Evolutionary conservation across 2,797 vertebrate species (phyloP), one percentile per base, ranked within the genome.

Genomic region (Gorsachius magnificus): DNA sequence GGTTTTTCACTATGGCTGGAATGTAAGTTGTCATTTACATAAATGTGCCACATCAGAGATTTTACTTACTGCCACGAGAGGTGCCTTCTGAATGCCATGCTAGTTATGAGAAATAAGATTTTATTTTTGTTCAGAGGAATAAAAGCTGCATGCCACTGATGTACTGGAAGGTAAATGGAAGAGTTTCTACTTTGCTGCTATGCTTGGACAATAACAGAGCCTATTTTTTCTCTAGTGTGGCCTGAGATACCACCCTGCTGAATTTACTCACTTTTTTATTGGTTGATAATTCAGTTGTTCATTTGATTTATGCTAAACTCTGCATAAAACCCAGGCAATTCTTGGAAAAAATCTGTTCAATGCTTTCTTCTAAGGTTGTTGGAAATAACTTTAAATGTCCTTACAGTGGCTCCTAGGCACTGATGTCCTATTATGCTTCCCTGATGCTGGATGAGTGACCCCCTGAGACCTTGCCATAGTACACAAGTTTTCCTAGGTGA

Each of bases 401-500:
- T 78, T 83, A 35, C 19, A 36, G 43, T 46, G 35, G 9, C 45
- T 80, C 33, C 14, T 69, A 13, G 35, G 33, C 45, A 38, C 13
- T 66, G 26, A 36, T 51, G 29, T 51, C 53, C 41, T 41, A 18
- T 89, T 78, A 38, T 53, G 11, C 35, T 63, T 43, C 60, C 80
- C 71, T 86, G 76, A 92, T 87, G 31, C 0, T 5, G 50, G 41
- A 36, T 53, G 58, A 77, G 54, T 48, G 77, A 79, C 87, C 91
- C 93, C 84, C 81, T 43, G 74, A 87, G 88, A 84, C 89, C 85
- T 94, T 93, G 69, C 77, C 89, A 90, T 79, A 85, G 58, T 87
- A 79, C 4, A 3, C 81, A 82, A 87, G 41, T 80, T 93, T 96
- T 96, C 90, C 90, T 89, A 90, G 96, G 94, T 93, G 94, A 80